Percentiles rank a stretch among this genome's conserved stretches.
These are phyloP conservation scores for Seriola aureovittata DNA, from an alignment of 2,113 vertebrate species.

Conservation along the genomic window DNA sequence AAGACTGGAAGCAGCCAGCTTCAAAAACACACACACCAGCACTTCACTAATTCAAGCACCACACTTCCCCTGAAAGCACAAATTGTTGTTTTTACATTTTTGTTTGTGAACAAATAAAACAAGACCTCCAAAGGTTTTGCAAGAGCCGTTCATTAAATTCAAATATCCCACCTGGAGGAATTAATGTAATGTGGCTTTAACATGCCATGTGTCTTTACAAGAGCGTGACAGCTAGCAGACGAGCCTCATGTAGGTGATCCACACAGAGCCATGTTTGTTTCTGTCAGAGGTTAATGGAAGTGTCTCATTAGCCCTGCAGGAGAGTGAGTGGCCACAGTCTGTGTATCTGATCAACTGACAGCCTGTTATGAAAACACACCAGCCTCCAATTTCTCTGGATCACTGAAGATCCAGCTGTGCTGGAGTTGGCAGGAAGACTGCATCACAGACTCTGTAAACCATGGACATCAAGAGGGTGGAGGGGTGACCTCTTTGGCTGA, in stretches of 20 bases:
- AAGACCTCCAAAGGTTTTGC: too few relatives aligned
- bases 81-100: too few relatives aligned
- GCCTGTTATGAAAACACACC: conserved; percentile 9
- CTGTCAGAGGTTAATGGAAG: conserved; percentile 51
- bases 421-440: background rate
- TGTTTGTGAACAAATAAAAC: background rate
- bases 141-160: background rate
- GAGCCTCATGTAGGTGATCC: conserved; percentile 4
- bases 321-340: background rate
- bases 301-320: conserved; percentile 41
- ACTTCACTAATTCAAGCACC: background rate
- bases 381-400: conserved; percentile 28
- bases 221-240: background rate
- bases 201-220: background rate
- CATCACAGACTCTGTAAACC: background rate
- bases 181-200: background rate
- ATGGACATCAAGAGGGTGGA: too few relatives aligned
- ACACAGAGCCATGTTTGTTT: conserved; percentile 29
- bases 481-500: background rate
- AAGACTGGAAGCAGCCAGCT: background rate
- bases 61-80: too few relatives aligned
- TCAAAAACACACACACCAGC: too few relatives aligned
- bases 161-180: background rate
- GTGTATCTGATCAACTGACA: conserved; percentile 11
- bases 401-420: conserved; percentile 26